These are phyloP conservation scores for Pollicipes pollicipes DNA, from an alignment of 1,140 invertebrate species.

Conservation along the genomic window DNA sequence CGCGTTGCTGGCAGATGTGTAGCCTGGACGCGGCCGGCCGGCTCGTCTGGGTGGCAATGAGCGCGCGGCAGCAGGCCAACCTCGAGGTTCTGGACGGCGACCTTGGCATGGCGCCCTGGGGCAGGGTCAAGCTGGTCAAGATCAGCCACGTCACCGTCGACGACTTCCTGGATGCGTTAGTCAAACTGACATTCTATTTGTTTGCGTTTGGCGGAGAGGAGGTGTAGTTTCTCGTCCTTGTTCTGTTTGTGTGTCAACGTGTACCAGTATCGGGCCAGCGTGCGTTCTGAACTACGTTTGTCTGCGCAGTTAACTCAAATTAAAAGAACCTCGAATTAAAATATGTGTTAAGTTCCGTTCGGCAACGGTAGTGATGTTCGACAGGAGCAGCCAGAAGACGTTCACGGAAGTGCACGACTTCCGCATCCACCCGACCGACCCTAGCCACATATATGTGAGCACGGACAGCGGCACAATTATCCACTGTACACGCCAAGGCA, in stretches of 20 bases:
- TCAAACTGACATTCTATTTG: no score
- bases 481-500: conserved; percentile 33
- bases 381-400: not conserved
- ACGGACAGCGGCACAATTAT: conserved; percentile 35
- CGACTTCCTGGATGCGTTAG: conserved; percentile 18
- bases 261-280: no score
- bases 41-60: conserved; percentile 33
- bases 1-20: no score
- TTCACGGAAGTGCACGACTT: conserved; percentile 28
- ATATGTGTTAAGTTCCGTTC: no score
- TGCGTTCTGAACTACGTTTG: not conserved
- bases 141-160: conserved; percentile 24
- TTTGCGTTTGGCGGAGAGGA: no score
- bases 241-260: no score
- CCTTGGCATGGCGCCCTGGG: conserved; percentile 36
- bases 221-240: no score
- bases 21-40: conserved; percentile 30
- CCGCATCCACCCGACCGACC: conserved; percentile 31
- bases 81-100: conserved; percentile 29
- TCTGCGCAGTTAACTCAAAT: not conserved
- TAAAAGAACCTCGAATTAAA: not conserved
- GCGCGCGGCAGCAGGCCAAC: conserved; percentile 17
- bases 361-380: not conserved
- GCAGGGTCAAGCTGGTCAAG: conserved; percentile 33
- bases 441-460: conserved; percentile 35